Base-by-base conservation (phyloP, 2,888 invertebrate genomes). In the Scaptomyza reducta region DNA sequence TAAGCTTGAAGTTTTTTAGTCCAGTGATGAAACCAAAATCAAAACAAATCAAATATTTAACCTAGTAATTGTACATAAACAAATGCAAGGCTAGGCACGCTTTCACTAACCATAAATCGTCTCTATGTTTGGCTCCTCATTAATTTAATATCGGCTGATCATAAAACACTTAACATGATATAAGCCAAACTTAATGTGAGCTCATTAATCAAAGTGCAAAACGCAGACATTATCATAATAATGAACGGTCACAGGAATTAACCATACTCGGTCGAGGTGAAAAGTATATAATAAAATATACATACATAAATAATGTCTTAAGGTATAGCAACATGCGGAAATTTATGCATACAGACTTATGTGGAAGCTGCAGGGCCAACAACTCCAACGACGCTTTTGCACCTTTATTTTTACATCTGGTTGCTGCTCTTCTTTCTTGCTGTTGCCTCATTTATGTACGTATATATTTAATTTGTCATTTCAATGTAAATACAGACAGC, bases 291-390 rank as follows among this genome's bases (percentile, higher is more conserved):
- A 50, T 40, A 38, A 14, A 38, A 14, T 38, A n/a, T n/a, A n/a
- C n/a, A n/a, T n/a, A 14, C 40, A 49, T 25, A 35, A 40, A n/a
- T 63, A 40, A 53, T 16, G 27, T 35, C 2, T 11, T 0, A 18
- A 2, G 6, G 3, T 18, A 18, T 13, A 2, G 16, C 2, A 18
- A 18, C 6, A 11, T 51, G 7, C 61, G 54, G 18, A 81, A 74
- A 67, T 69, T 53, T 79, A 77, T 77, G 59, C 81, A 60, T 57
- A 70, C 72, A 63, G 7, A 38, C 38, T 38, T 47, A 73, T 73
- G 73, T 82, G 67, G 77, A 73, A 70, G 73, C 68, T 76, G 77
- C 88, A 86, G 74, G 83, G 88, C 80, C 80, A 82, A 68, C 88
- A 47, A 71, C 69, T 82, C 59, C 33, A 18, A 38, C 61, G 62